A percentile compares a stretch with the other conserved stretches of the same genome.
These are phyloP conservation scores for Drosophila merina DNA, from an alignment of 2,888 invertebrate genomes.

Conservation along the genomic window DNA sequence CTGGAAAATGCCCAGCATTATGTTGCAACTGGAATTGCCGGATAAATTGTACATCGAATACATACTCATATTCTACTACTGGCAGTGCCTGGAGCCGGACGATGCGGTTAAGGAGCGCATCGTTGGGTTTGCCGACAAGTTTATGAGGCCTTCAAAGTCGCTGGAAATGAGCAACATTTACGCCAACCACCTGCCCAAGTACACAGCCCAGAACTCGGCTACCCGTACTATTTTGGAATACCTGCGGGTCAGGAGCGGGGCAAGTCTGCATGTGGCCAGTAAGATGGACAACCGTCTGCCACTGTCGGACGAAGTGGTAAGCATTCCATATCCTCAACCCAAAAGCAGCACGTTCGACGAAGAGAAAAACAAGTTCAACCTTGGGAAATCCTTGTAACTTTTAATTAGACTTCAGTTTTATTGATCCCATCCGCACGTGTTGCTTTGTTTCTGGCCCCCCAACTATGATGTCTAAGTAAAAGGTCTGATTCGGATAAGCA, in stretches of 20 bases:
- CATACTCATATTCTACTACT: conserved; percentile 73
- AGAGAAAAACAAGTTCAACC: too few relatives aligned
- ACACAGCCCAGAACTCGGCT: conserved; percentile 50
- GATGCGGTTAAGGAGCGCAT: conserved; percentile 53
- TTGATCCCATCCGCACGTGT: neutral
- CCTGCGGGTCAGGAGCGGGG: conserved; percentile 54
- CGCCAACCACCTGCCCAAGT: conserved; percentile 63
- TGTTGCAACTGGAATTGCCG: conserved; percentile 64
- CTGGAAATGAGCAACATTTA: conserved; percentile 58
- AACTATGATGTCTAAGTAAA: conserved; percentile 75
- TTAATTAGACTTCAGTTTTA: neutral
- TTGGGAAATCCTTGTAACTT: neutral
- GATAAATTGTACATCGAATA: conserved; percentile 74
- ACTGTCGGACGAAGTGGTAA: conserved; percentile 60
- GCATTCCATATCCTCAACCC: conserved; percentile 7
- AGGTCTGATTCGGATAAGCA: conserved; percentile 71
- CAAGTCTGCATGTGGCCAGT: conserved; percentile 57
- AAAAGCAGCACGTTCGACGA: neutral
- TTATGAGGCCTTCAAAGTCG: conserved; percentile 70
- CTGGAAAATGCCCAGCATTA: conserved; percentile 48
- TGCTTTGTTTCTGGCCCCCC: neutral
- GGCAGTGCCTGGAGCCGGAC: conserved; percentile 66
- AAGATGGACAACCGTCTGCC: conserved; percentile 56
- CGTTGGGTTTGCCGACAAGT: conserved; percentile 64
- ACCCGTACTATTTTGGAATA: conserved; percentile 68